Percentiles rank a stretch among this genome's conserved stretches.
These are phyloP conservation scores for Ophonus ardosiacus DNA, from an alignment of 2,888 invertebrate species.

Conservation along the genomic window DNA sequence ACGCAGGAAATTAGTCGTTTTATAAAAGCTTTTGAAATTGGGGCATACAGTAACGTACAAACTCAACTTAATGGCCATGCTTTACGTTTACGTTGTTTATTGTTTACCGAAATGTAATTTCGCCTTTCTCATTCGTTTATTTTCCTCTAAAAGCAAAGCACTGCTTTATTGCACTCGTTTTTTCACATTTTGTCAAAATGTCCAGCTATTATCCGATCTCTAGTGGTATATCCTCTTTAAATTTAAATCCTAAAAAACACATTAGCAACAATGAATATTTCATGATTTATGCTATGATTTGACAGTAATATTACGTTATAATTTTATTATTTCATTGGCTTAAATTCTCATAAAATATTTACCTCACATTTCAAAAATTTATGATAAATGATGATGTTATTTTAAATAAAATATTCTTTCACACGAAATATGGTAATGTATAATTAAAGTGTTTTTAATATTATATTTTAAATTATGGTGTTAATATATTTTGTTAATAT, in stretches of 20 bases:
- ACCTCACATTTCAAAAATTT: neutral
- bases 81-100: slow-evolving; percentile 22
- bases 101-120: slow-evolving; percentile 33
- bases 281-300: neutral
- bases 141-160: neutral
- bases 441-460: too few species aligned
- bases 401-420: neutral
- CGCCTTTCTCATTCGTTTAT: slow-evolving; percentile 4
- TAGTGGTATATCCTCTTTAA: neutral
- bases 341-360: neutral
- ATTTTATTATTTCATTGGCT: neutral
- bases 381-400: neutral
- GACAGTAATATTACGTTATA: neutral
- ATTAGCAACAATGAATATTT: neutral
- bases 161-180: neutral
- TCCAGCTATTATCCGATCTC: neutral
- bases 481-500: too few species aligned
- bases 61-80: slow-evolving; percentile 4
- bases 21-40: slow-evolving; percentile 42
- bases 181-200: neutral
- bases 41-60: neutral
- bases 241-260: neutral
- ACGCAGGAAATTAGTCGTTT: slow-evolving; percentile 27
- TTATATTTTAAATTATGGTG: too few species aligned
- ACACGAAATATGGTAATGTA: too few species aligned